Evolutionary conservation across 2,797 vertebrate species (phyloP), one percentile per base, ranked within the genome.

Genomic region (Toxotes lorentzi): DNA sequence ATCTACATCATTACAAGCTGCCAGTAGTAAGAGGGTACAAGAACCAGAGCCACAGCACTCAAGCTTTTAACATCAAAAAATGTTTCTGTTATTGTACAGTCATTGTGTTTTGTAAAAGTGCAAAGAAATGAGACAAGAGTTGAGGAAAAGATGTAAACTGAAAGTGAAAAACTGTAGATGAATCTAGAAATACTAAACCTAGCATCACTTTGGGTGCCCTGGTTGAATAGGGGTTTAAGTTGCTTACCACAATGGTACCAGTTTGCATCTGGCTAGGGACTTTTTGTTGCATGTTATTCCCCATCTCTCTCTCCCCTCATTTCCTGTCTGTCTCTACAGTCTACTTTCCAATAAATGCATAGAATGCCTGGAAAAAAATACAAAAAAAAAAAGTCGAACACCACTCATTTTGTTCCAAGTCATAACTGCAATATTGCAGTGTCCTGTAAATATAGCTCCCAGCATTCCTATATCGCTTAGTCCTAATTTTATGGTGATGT

Each of bases 401-500:
- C 30, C 0, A 23, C n/a, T 69, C 23, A 78, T 59, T 70, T 73
- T 56, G 21, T 50, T 59, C 40, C 34, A 68, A 57, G n/a, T 40
- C 41, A n/a, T 34, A 45, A 24, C 38, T 43, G 3, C 17, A 54
- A 24, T 58, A 38, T n/a, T 51, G 13, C 35, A 57, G 2, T 75
- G n/a, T 48, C 50, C 48, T 67, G 24, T 16, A 58, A 67, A 56
- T 50, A 50, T 61, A 19, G 7, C 35, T 73, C 66, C 54, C 78
- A 41, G 47, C 48, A 68, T 41, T 41, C 19, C 0, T 17, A 13
- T 56, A 73, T 73, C 23, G 60, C 50, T 76, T 11, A 70, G 54
- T 23, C 34, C 58, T 81, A 57, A 81, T 83, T 68, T 71, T 59
- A 67, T 65, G 57, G 45, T 19, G 35, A 69, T 74, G 40, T 65